Evolutionary conservation across 1,140 invertebrate genomes (phyloP).

Genomic region (Neuroterus valhalla): DNA sequence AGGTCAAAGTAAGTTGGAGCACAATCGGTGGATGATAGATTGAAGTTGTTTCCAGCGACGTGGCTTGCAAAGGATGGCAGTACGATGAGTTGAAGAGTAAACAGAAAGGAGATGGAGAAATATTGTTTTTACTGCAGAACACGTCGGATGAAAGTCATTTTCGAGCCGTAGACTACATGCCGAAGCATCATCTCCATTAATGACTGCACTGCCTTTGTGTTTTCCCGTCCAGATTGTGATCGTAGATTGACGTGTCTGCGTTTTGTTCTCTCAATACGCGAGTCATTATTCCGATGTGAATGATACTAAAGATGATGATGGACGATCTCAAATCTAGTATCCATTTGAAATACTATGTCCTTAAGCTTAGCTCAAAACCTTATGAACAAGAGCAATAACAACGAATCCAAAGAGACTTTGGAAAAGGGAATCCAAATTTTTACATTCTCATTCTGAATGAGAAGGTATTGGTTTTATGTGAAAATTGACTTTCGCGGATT

Average conservation of each 20-base stretch:
- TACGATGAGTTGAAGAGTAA: constrained; percentile 25
- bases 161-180: constrained; percentile 49
- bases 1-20: not conserved
- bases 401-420: no score
- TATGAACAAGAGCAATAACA: no score
- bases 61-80: constrained; percentile 29
- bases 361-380: no score
- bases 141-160: constrained; percentile 56
- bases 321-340: no score
- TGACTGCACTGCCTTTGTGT: constrained; percentile 49
- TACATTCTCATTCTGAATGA: no score
- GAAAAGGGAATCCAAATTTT: no score
- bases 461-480: no score
- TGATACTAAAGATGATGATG: no score
- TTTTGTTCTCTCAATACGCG: constrained; percentile 11
- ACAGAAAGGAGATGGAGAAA: not conserved
- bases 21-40: constrained; percentile 50
- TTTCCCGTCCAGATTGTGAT: not conserved
- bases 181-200: constrained; percentile 59
- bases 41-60: constrained; percentile 50
- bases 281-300: no score
- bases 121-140: constrained; percentile 48
- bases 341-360: no score
- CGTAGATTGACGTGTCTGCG: not conserved
- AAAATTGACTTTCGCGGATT: no score